Evolutionary conservation across 2,797 vertebrate genomes (phyloP), one percentile per base, ranked within the genome.

Genomic region (Tragopan temminckii): DNA sequence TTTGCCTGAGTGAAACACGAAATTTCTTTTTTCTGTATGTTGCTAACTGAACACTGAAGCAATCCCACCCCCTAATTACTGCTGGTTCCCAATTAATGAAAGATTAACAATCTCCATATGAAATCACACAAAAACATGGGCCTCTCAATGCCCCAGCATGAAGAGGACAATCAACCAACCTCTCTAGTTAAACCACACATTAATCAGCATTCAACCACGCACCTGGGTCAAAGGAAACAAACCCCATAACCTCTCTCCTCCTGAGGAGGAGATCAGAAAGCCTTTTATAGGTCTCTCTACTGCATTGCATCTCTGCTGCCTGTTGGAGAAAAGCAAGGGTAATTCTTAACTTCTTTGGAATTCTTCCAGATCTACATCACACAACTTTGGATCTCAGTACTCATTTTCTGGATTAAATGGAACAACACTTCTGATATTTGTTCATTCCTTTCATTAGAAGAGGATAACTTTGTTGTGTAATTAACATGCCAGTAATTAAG

Each of bases 401-500:
- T 80, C 42, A 61, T 96, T 94, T 93, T 96, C 71, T 94, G 88
- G 57, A 85, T 93, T 95, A 94, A 95, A 95, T 62, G 38, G 84
- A 96, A 83, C 27, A 93, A 63, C 25, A 18, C 8, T 89, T 82
- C 48, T 77, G 71, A 57, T 84, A 94, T 75, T 88, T 5, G 1
- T 82, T 86, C 0, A 1, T 79, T 93, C 85, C 68, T 92, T 89
- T 89, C 88, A 79, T 83, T 95, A 82, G 81, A 88, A 93, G 76
- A 91, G 74, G 85, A 95, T 90, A 92, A 40, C 81, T 96, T 95
- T 96, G 83, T 95, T 94, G 57, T 80, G 62, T 61, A 91, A 95
- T 94, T 97, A 93, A 90, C 88, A 89, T 84, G 71, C 46, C 43
- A 24, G 53, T 94, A 97, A 97, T 95, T 94, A 94, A 95, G 58